A percentile compares a stretch with the other conserved stretches of the same genome.
phyloP scores from a whole-genome alignment of 2,888 invertebrate species.

The Arge pagana region DNA sequence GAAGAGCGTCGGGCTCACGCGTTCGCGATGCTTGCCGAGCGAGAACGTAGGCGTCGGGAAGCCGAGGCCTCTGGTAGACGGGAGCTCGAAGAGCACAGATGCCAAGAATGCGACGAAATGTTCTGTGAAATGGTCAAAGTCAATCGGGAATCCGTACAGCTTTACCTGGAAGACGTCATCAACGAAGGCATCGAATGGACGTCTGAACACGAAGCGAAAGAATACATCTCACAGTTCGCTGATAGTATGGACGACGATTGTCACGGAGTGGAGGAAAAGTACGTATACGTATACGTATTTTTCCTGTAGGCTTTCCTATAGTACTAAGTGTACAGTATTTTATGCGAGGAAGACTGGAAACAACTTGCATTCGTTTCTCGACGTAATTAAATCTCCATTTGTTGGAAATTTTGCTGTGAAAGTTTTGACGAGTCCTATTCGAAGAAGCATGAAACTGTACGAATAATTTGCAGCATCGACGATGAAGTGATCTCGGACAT shows the following conservation, averaged over 20 bases:
- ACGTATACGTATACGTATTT: too few species aligned
- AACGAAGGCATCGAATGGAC: conserved; percentile 65
- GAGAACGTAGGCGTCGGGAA: conserved; percentile 76
- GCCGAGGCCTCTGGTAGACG: conserved; percentile 80
- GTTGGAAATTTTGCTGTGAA: too few species aligned
- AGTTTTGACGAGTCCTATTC: too few species aligned
- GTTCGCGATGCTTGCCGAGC: conserved; percentile 76
- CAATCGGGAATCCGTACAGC: conserved; percentile 65
- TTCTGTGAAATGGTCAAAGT: conserved; percentile 72
- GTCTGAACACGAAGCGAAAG: conserved; percentile 62
- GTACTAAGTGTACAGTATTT: too few species aligned
- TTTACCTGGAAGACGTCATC: conserved; percentile 68
- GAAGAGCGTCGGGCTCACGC: conserved; percentile 82
- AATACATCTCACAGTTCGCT: conserved; percentile 63
- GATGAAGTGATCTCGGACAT: conserved; percentile 48
- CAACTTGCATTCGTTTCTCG: too few species aligned
- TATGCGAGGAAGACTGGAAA: too few species aligned
- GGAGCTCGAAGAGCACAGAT: conserved; percentile 74
- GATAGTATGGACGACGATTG: conserved; percentile 64
- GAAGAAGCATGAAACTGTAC: too few species aligned
- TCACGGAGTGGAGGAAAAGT: conserved; percentile 52
- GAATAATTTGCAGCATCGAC: too few species aligned
- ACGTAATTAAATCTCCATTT: too few species aligned
- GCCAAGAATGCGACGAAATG: conserved; percentile 79
- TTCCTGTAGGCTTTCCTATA: too few species aligned